phyloP scores from a whole-genome alignment of 2,113 vertebrate species.

The Seriola dumerili region DNA sequence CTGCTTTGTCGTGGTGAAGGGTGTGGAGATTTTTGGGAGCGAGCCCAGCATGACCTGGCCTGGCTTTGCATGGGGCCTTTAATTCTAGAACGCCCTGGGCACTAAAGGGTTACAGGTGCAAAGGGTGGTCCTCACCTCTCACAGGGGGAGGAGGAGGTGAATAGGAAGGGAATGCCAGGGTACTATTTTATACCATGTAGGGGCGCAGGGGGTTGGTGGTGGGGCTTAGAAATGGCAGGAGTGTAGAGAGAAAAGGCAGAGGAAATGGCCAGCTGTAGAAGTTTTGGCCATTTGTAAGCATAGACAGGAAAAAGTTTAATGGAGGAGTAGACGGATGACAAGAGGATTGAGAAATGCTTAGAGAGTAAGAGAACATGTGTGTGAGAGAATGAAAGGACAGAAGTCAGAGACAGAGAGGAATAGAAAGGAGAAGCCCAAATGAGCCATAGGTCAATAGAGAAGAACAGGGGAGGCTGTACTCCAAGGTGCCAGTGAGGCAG shows the following conservation, averaged over 20 bases:
- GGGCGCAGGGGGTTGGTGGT: conserved; percentile 14
- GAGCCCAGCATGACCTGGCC: conserved; percentile 47
- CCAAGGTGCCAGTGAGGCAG: conserved; percentile 57
- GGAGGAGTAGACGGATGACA: not conserved
- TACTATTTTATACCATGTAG: conserved; percentile 36
- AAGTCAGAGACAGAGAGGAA: conserved; percentile 21
- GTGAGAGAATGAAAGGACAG: conserved; percentile 9
- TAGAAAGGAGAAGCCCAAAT: conserved; percentile 4
- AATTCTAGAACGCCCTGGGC: conserved; percentile 81
- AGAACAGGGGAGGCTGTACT: conserved; percentile 45
- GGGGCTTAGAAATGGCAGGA: conserved; percentile 48
- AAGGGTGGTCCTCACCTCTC: conserved; percentile 83
- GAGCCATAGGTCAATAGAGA: conserved; percentile 21
- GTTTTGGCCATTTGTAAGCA: conserved; percentile 29
- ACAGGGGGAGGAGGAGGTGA: conserved; percentile 57
- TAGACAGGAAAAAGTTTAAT: conserved; percentile 7
- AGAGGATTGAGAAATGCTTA: conserved; percentile 14
- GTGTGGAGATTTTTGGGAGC: conserved; percentile 48
- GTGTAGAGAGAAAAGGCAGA: conserved; percentile 21
- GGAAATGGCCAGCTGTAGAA: conserved; percentile 14
- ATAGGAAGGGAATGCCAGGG: conserved; percentile 45
- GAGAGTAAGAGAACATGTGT: not conserved
- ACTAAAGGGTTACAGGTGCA: conserved; percentile 87
- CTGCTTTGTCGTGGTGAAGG: conserved; percentile 68
- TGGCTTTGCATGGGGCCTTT: conserved; percentile 64